Evolutionary conservation across 2,113 vertebrate species (phyloP).

Genomic region (Nasalis larvatus): DNA sequence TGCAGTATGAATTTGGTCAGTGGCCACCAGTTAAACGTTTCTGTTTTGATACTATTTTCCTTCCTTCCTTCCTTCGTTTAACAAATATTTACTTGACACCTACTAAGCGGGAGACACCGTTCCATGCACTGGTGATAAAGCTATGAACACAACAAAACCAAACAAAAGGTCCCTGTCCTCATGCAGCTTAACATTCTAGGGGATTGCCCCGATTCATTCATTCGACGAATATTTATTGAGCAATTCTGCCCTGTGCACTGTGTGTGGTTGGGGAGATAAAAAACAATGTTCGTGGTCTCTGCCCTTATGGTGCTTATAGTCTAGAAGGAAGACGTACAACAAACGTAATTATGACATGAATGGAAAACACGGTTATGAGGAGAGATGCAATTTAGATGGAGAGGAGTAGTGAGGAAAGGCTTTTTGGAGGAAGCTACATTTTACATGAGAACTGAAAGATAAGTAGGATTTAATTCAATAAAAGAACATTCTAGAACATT

Average conservation of each 20-base stretch:
- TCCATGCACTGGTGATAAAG: background rate
- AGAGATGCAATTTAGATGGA: background rate
- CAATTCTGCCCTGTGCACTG: background rate
- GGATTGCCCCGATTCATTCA: background rate
- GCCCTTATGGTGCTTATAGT: background rate
- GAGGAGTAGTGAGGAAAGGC: background rate
- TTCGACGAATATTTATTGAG: background rate
- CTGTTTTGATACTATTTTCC: slow-evolving; percentile 45
- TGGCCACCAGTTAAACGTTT: slow-evolving; percentile 35
- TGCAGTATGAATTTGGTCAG: slow-evolving; percentile 57
- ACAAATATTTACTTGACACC: slow-evolving; percentile 42
- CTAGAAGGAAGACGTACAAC: background rate
- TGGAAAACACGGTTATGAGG: background rate
- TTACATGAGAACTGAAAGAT: background rate
- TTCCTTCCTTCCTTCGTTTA: background rate
- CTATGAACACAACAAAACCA: background rate
- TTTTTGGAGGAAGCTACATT: background rate
- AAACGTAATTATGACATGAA: background rate
- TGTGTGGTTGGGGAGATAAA: background rate
- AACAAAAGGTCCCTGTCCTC: background rate
- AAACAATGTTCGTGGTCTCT: background rate
- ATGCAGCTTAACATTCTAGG: background rate
- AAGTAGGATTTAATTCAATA: background rate
- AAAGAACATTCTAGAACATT: slow-evolving; percentile 25
- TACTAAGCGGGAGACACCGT: background rate